These are phyloP conservation scores for Hephaestus fuliginosus DNA, from an alignment of 2,797 vertebrate species.

Conservation along the genomic window DNA sequence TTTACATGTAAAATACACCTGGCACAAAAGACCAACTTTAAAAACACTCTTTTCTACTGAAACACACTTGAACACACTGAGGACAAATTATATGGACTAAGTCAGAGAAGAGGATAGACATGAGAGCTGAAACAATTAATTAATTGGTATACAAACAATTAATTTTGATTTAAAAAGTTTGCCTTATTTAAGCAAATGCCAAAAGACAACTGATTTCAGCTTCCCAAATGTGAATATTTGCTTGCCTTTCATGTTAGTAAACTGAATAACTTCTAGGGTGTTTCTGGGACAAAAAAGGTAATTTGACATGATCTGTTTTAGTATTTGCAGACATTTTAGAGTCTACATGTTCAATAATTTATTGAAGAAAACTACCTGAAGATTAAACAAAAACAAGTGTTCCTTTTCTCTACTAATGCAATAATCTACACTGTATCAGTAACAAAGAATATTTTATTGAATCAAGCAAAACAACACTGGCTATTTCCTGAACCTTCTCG, in stretches of 20 bases:
- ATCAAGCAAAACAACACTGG: constrained; percentile 5
- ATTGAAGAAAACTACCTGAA: background rate
- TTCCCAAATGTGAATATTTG: background rate
- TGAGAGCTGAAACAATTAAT: background rate
- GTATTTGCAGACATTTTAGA: background rate
- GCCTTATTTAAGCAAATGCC: background rate
- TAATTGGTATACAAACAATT: background rate
- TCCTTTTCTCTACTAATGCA: background rate
- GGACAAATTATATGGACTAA: constrained; percentile 24
- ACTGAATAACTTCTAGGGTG: background rate
- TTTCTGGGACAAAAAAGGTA: background rate
- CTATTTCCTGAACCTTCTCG: constrained; percentile 39
- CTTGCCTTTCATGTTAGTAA: background rate
- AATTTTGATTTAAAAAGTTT: background rate
- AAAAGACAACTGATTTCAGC: too few species aligned
- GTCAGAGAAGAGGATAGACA: constrained; percentile 15
- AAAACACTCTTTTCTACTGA: constrained; percentile 5
- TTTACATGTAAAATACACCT: constrained; percentile 8
- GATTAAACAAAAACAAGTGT: background rate
- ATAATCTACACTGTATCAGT: background rate
- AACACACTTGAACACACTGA: constrained; percentile 8
- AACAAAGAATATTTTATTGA: constrained; percentile 19
- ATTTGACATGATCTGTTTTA: too few species aligned
- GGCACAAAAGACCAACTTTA: constrained; percentile 45
- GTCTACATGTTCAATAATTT: background rate